Base-by-base conservation (phyloP, 2,113 vertebrate genomes). In the Pionites leucogaster region DNA sequence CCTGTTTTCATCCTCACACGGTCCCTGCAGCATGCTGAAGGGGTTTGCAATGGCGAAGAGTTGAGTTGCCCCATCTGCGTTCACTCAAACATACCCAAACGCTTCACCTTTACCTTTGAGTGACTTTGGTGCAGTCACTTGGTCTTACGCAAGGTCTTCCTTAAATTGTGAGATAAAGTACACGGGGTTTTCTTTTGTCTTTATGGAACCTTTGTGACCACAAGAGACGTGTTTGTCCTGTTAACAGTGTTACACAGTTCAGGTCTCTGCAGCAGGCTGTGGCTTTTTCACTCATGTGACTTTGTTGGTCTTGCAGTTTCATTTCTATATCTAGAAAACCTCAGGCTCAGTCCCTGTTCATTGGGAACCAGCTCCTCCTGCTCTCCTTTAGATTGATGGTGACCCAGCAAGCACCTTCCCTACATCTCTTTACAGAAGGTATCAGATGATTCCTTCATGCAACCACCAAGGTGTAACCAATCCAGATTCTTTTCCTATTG, bases 391-490 rank as follows among this genome's bases (percentile, higher is more conserved):
- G 27, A 0, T 2, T 25, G 39, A 23, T 59, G 57, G 57, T 59
- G 57, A 47, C 64, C 53, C 85, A 86, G 63, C 87, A 20, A 31
- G 59, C 25, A 31, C 49, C 71, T 10, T 11, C 70, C 8, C 0
- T 55, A 6, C 7, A 6, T 14, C 57, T 82, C 42, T 17, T 25
- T 41, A 16, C 17, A 31, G 67, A 16, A 46, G 67, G 53, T 7
- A 7, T 5, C 23, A n/a, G 55, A 10, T 29, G 31, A 1, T 37
- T n/a, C 70, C 59, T 63, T 17, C 4, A 3, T n/a, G 6, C 13
- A 11, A 1, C 2, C 42, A 15, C 10, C 44, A 14, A 31, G 49
- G 27, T 35, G 4, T 17, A 64, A 10, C 55, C 37, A n/a, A 0
- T 15, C 39, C 15, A 9, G 53, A 4, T 60, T 25, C 2, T 72